Evolutionary conservation across 2,888 invertebrate species (phyloP), one percentile per base, ranked within the genome.

Genomic region (Callimorpha dominula): DNA sequence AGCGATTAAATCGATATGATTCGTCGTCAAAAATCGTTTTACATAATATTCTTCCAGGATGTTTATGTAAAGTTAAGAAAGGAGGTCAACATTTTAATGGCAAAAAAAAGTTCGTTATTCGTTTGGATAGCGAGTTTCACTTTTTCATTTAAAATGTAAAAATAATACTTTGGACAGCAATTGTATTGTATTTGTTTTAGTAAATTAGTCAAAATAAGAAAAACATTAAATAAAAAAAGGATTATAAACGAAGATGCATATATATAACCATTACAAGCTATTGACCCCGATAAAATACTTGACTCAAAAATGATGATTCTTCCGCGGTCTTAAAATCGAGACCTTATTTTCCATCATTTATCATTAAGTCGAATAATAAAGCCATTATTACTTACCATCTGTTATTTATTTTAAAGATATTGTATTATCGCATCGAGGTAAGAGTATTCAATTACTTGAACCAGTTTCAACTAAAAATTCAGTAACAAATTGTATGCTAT

Each of bases 31-130:
- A 80, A 79, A 77, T 65, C 74, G 71, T 66, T 84, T 85, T 80
- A 78, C 81, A 83, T 85, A 82, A 79, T 78, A 79, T 78, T 71
- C 74, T 74, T 75, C 78, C 73, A 78, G 80, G 77, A 76, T 82
- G 15, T 78, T 75, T 72, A 75, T 70, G 60, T 60, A 76, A 75
- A 57, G 9, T 46, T 9, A 64, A 62, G 65, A 73, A 76, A 76
- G 69, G 63, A 76, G 72, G 82, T 76, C 65, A 62, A 43, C 17
- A 71, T 70, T 42, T 75, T 73, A 70, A 74, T 74, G 43, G 9
- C 43, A 46, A 9, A 72, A 72, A 71, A 72, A 17, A 1, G 15
- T 31, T 31, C 17, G 62, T 62, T 46, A 46, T 46, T 46, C 43
- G 43, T 46, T 46, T 46, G 8, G 43, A 46, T 46, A 46, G 8